These are phyloP conservation scores for Eretmochelys imbricata DNA, from an alignment of 2,113 vertebrate genomes.

Conservation along the genomic window DNA sequence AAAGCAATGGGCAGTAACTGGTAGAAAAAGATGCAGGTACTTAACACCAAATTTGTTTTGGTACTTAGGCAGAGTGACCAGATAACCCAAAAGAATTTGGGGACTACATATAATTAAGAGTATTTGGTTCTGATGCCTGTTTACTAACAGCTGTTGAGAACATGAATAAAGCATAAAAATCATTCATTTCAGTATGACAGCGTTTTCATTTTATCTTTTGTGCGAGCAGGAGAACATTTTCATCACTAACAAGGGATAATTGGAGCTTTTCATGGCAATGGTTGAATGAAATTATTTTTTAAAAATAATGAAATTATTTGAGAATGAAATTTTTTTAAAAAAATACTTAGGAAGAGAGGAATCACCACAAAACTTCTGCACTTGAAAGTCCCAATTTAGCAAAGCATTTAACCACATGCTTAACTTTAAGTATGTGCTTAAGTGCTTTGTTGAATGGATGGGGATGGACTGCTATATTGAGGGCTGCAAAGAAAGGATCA, in stretches of 20 bases:
- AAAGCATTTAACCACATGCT: background rate
- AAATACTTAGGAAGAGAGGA: background rate
- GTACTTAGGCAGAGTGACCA: background rate
- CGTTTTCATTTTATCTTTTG: background rate
- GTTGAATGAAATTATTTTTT: background rate
- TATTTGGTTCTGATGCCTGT: background rate
- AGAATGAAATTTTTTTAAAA: background rate
- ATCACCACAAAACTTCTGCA: background rate
- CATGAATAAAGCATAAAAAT: background rate
- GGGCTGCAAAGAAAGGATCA: background rate
- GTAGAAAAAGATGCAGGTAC: background rate
- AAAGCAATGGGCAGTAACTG: background rate
- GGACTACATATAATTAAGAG: background rate
- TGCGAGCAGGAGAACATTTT: background rate
- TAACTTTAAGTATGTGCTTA: constrained; percentile 14
- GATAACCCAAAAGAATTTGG: background rate
- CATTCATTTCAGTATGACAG: background rate
- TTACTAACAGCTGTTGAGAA: constrained; percentile 7
- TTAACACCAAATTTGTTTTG: background rate
- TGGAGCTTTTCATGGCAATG: background rate
- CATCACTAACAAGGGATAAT: background rate
- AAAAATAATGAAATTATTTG: background rate
- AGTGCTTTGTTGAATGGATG: background rate
- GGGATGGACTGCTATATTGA: background rate
- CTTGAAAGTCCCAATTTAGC: background rate